Evolutionary conservation across 2,113 vertebrate species (phyloP), one percentile per base, ranked within the genome.

Genomic region (Trachemys scripta): DNA sequence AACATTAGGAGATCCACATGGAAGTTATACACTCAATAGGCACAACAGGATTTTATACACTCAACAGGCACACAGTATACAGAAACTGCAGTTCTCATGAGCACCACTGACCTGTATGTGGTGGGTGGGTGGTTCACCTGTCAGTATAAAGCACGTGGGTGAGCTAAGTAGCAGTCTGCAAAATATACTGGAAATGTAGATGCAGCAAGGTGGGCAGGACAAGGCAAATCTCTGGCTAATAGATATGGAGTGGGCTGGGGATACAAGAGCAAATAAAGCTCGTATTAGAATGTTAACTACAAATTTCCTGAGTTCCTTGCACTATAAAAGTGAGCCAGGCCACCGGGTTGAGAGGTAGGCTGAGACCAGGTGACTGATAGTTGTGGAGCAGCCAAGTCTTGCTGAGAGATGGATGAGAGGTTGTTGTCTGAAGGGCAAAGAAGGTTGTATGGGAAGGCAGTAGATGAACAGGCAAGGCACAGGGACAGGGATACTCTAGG

Each of bases 191-290:
- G 7, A 95, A 90, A 84, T 80, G 84, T 35, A 62, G 35, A 86
- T 76, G 35, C 8, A n/a, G 35, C 16, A 69, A n/a, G 16, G 8
- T 69, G 35, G 62, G 62, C 16, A 69, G 62, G 16, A n/a, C 16
- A 69, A n/a, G 62, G 62, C 62, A n/a, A 69, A 69, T n/a, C 31
- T 69, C 62, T 69, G 31, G 31, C 62, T 69, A n/a, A 69, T 19
- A n/a, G 35, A n/a, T 20, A 35, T n/a, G 62, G 31, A 25, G 14
- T 0, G 0, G 86, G 24, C 2, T 47, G 11, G 2, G 93, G 91
- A 38, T 42, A 4, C 0, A 0, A 82, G 20, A 76, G 51, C 4
- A 42, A 86, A 51, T 8, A 91, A 2, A 85, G 1, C 1, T 49
- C 2, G 3, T 85, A 38, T 4, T 24, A 57, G 93, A 94, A 57